Percentiles rank a stretch among this genome's conserved stretches.
phyloP scores from a whole-genome alignment of 2,113 vertebrate genomes.

The Hyaena hyaena region DNA sequence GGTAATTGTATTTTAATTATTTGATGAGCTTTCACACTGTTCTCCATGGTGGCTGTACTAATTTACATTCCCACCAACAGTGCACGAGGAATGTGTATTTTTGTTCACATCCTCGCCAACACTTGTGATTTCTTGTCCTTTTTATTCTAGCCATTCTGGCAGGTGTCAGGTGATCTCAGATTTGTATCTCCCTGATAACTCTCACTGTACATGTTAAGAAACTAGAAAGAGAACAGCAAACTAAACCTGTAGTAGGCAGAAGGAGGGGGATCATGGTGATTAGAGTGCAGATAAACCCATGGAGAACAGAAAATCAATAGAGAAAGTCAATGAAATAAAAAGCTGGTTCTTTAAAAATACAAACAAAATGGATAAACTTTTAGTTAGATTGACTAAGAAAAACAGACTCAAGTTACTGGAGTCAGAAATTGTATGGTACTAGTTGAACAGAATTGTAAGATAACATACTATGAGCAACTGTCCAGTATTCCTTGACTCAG shows the following conservation, averaged over 20 bases:
- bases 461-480: neutral
- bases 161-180: neutral
- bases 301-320: neutral
- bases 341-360: neutral
- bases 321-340: neutral
- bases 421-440: neutral
- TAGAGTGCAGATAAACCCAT: no score
- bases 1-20: neutral
- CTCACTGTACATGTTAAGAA: neutral
- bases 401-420: neutral
- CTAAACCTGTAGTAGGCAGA: neutral
- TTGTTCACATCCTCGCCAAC: neutral
- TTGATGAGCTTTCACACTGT: neutral
- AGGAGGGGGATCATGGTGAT: neutral
- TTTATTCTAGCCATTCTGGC: neutral
- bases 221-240: neutral
- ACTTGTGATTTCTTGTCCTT: neutral
- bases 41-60: neutral
- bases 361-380: neutral
- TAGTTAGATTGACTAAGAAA: neutral
- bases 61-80: neutral
- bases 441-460: neutral
- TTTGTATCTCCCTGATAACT: neutral
- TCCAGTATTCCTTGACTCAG: no score
- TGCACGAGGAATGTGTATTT: no score